These are phyloP conservation scores for Eupsittula cactorum DNA, from an alignment of 2,113 vertebrate species.

Conservation along the genomic window DNA sequence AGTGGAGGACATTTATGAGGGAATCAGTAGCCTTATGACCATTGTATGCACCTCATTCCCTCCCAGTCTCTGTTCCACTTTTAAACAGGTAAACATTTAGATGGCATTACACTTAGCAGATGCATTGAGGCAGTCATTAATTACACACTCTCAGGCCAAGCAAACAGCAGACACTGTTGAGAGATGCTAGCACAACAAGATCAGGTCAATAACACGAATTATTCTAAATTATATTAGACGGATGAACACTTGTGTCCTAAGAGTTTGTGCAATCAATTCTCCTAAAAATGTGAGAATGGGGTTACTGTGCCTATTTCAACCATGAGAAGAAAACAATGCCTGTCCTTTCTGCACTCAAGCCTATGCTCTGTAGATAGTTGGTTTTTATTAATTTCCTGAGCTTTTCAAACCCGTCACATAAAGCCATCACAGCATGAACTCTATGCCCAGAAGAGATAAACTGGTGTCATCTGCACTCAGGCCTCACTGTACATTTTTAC, in stretches of 20 bases:
- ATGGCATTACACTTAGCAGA: not conserved
- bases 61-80: not conserved
- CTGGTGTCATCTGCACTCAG: not conserved
- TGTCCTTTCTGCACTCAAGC: not conserved
- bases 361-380: not conserved
- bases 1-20: not conserved
- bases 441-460: not conserved
- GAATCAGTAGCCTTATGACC: not conserved
- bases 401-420: not conserved
- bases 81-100: not conserved
- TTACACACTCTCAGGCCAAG: not conserved
- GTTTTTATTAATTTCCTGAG: not conserved
- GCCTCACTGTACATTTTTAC: not conserved
- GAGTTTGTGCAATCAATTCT: not conserved
- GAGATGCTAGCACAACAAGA: not conserved
- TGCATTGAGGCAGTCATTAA: not conserved
- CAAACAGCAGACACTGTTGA: not conserved
- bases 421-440: not conserved
- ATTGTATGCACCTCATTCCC: not conserved
- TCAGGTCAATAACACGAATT: not conserved
- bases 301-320: not conserved
- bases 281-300: not conserved
- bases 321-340: not conserved
- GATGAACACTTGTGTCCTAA: not conserved
- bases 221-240: not conserved